Percentiles rank a stretch among this genome's conserved stretches.
Conservation (phyloP, 2,113 vertebrate genomes). For the Coracopsis vasa region DNA sequence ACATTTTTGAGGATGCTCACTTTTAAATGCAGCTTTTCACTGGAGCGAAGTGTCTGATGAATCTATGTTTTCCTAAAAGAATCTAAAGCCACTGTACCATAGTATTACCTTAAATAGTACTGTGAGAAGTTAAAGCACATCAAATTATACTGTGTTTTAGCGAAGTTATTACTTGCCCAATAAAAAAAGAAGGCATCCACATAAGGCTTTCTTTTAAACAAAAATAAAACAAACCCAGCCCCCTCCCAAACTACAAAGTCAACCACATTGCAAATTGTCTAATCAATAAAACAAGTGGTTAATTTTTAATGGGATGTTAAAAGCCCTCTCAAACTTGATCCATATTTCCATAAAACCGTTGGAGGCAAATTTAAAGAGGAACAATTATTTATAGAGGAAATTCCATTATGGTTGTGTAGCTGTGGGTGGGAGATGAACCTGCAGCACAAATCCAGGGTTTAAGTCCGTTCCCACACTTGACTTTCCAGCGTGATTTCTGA, state of each 20-base stretch:
- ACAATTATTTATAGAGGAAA: constrained; percentile 28
- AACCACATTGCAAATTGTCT: constrained; percentile 10
- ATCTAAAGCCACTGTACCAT: background rate
- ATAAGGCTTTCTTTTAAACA: background rate
- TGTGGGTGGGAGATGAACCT: background rate
- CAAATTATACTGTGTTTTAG: background rate
- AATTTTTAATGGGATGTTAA: constrained; percentile 70
- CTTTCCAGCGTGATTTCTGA: background rate
- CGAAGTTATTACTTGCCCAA: background rate
- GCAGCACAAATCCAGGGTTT: background rate
- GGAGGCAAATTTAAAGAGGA: constrained; percentile 28
- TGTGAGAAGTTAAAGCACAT: background rate
- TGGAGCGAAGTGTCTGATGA: background rate
- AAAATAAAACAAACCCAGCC: background rate
- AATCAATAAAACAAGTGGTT: constrained; percentile 57
- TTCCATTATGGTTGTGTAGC: background rate
- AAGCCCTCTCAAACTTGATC: constrained; percentile 63
- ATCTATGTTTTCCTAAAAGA: background rate
- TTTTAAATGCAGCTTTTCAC: background rate
- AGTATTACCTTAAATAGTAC: background rate
- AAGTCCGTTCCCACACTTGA: background rate
- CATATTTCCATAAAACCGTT: constrained; percentile 56
- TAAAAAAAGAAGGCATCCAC: background rate
- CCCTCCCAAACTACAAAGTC: background rate
- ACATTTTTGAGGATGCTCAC: background rate